These are phyloP conservation scores for Diachasma alloeum DNA, from an alignment of 1,140 invertebrate species.

Conservation along the genomic window DNA sequence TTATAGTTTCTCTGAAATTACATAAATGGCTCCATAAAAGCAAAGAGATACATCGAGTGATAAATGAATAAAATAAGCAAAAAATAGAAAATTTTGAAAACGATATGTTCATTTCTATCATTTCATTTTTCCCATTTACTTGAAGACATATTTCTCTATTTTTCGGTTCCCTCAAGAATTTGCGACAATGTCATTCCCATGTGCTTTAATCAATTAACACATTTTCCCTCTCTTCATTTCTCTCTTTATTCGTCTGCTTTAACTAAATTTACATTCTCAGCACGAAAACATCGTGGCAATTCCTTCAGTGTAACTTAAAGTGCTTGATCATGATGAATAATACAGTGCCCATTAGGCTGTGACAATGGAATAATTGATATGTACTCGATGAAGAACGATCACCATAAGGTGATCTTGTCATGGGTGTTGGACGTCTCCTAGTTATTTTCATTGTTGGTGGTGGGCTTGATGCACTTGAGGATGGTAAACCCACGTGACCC, in stretches of 20 bases:
- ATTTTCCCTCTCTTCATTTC: not conserved
- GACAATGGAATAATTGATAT: not conserved
- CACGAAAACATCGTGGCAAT: not conserved
- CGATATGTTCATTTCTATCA: not conserved
- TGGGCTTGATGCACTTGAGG: conserved; percentile 35
- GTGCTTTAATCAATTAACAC: not conserved
- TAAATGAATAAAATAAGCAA: not conserved
- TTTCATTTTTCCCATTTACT: not conserved
- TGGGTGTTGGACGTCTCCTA: conserved; percentile 38
- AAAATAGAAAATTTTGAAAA: not conserved
- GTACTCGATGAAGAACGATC: conserved; percentile 12
- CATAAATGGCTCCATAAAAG: not conserved
- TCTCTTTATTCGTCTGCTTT: not conserved
- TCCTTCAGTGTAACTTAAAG: not conserved
- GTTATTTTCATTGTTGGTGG: conserved; percentile 39
- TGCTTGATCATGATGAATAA: not conserved
- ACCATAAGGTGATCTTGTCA: conserved; percentile 21
- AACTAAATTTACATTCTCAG: not conserved
- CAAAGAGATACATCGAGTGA: not conserved
- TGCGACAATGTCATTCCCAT: not conserved
- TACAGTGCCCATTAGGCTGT: not conserved
- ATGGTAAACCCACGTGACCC: conserved; percentile 37
- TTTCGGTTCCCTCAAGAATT: not conserved
- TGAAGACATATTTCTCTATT: not conserved
- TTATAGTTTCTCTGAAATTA: not conserved